Base-by-base conservation (phyloP, 2,113 vertebrate genomes). In the Conger conger region DNA sequence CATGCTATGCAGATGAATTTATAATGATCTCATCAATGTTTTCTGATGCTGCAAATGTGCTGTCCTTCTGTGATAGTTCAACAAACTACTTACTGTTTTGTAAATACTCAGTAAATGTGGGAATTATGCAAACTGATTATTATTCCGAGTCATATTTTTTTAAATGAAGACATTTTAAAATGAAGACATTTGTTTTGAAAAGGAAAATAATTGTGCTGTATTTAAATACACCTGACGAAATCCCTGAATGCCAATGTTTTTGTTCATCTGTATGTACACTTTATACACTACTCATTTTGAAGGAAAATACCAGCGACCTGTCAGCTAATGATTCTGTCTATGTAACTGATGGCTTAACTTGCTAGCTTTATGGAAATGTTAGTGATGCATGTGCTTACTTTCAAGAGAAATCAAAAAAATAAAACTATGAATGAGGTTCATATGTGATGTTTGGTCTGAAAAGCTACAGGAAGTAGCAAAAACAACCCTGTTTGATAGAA, bases 231-330 rank as follows among this genome's bases (percentile, higher is more conserved):
- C 30, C 27, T 50, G 79, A 50, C 33, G 36, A 78, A 45, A 80
- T 45, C 38, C 37, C 38, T 45, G 27, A 27, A 80, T 80, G 42
- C 37, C 76, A 78, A 78, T 78, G 37, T 78, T 78, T 76, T 15
- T 89, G 81, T 93, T 83, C 90, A 84, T 91, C 88, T 91, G 88
- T 91, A 87, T 92, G 90, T 92, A 93, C 87, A 93, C 85, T 92
- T 90, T 90, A 89, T 33, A 73, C 68, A 73, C 27, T 33, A 73
- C 68, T 23, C 68, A 73, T 33, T 73, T 73, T 73, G 68, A 73
- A 73, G 68, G 68, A 73, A 73, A 73, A 73, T 73, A 93, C 92
- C 93, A 93, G 93, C 92, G 92, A 90, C 87, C 89, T 90, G 85
- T 92, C 90, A 87, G 87, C 91, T 83, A 87, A 90, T 91, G 3